Base-by-base conservation (phyloP, 1,140 invertebrate species). In the Scaptomyza hsui region DNA sequence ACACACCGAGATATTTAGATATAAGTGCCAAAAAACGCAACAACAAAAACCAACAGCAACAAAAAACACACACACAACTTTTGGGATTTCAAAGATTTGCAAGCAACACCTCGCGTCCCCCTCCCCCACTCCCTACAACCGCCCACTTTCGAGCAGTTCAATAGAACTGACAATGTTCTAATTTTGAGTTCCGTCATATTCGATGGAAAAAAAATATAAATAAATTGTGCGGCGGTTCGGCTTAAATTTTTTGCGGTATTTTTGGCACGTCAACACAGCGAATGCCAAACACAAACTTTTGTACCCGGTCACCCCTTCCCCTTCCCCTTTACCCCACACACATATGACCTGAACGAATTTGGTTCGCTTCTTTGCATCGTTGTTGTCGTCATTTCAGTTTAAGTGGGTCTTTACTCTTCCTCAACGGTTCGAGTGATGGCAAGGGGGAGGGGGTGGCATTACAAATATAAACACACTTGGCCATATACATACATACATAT, bases 171-270 rank as follows among this genome's bases (percentile, higher is more conserved):
- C 51, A 64, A 64, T 57, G 15, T 57, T 57, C 51, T 71, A 64
- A 64, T 51, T 71, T 71, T 65, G 52, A 56, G 61, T 71, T 71
- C 61, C 60, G 52, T 71, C 68, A 71, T 71, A 71, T 64, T 71
- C 68, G 68, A 51, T 64, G 68, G 68, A 64, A 71, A 56, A 56
- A 70, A 49, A 64, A 64, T 72, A 72, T 67, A 72, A 72, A 72
- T 72, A 72, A 67, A 60, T 41, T 56, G 45, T 61, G 21, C 29
- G 69, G 13, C 26, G 7, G 3, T 24, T 29, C 32, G 53, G 21
- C 59, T 45, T 64, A 45, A 56, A 52, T 29, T 29, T 29, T 71
- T 57, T 64, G 60, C 68, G 68, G 68, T 72, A 72, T 72, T 72
- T 72, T 72, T 72, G 69, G 69, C 69, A 72, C 61, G 24, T 65